phyloP scores from a whole-genome alignment of 2,888 invertebrate genomes.

The Clistopyga incitator region DNA sequence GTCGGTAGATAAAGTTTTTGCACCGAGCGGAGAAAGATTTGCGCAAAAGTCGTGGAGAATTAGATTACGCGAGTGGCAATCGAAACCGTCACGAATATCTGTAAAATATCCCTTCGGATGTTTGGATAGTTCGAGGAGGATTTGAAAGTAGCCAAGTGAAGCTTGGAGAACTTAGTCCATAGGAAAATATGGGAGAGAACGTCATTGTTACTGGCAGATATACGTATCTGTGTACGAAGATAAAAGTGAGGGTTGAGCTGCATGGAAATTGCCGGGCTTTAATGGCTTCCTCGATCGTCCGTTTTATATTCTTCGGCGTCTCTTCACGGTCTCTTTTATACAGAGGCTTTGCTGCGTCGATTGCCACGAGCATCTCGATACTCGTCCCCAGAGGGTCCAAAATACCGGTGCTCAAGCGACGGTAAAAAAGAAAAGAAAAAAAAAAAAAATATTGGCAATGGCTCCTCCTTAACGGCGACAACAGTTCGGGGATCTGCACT shows the following conservation, averaged over 20 bases:
- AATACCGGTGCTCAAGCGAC: neutral
- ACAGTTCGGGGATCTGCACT: neutral
- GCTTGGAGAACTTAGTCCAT: conserved; percentile 16
- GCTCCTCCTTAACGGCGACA: neutral
- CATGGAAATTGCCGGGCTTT: conserved; percentile 42
- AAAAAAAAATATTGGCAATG: neutral
- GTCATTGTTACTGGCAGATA: neutral
- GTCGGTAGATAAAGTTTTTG: neutral
- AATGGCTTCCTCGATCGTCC: conserved; percentile 45
- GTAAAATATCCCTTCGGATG: neutral
- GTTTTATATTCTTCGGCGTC: conserved; percentile 35
- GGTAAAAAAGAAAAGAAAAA: neutral
- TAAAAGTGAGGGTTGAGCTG: conserved; percentile 1
- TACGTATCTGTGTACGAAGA: neutral
- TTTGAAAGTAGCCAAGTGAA: conserved; percentile 23
- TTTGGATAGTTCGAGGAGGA: conserved; percentile 33
- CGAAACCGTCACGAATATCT: conserved; percentile 10
- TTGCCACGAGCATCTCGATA: conserved; percentile 1
- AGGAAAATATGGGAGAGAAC: conserved; percentile 5
- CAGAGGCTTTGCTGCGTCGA: conserved; percentile 8
- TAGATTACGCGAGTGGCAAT: conserved; percentile 20
- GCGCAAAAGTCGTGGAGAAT: conserved; percentile 1
- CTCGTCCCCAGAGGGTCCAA: neutral
- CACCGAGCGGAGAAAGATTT: conserved; percentile 13
- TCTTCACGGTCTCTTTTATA: conserved; percentile 17